phyloP scores from a whole-genome alignment of 1,140 invertebrate species.

The Neodiprion fabricii region DNA sequence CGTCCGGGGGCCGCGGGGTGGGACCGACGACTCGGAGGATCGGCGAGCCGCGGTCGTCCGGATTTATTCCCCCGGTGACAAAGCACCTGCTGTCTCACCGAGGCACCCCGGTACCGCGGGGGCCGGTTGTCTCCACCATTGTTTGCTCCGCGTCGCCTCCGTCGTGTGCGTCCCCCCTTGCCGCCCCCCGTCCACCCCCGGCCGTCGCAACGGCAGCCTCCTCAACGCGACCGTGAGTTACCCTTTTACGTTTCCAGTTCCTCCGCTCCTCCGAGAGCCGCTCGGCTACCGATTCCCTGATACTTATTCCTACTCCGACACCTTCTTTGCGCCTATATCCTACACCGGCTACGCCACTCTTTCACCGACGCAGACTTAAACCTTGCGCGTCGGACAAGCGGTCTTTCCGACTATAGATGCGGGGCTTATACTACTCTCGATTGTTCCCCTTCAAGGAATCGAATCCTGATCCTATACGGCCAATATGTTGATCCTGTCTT shows the following conservation, averaged over 20 bases:
- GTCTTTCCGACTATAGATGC: too few relatives aligned
- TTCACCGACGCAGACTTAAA: constrained; percentile 12
- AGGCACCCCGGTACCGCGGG: constrained; percentile 27
- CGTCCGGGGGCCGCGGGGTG: constrained; percentile 20
- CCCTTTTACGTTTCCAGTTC: not conserved
- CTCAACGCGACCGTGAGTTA: constrained; percentile 3
- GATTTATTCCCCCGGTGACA: constrained; percentile 60
- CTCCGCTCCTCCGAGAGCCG: constrained; percentile 27
- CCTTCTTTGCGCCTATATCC: constrained; percentile 9
- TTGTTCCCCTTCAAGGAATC: too few relatives aligned
- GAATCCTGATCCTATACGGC: too few relatives aligned
- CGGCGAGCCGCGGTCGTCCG: constrained; percentile 42
- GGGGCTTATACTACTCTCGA: too few relatives aligned
- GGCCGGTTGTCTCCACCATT: constrained; percentile 4
- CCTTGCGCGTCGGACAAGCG: not conserved
- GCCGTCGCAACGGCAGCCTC: not conserved
- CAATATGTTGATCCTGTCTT: too few relatives aligned
- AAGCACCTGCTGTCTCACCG: constrained; percentile 59
- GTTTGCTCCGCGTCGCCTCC: constrained; percentile 11
- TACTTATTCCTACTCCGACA: constrained; percentile 23
- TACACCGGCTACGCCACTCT: constrained; percentile 25
- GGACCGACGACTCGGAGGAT: constrained; percentile 8
- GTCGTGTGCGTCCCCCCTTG: constrained; percentile 4
- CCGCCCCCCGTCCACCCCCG: constrained; percentile 29
- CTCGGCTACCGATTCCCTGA: constrained; percentile 42